Percentiles rank a stretch among this genome's conserved stretches.
Conservation (phyloP, 2,797 vertebrate species). For the Bradypus variegatus region DNA sequence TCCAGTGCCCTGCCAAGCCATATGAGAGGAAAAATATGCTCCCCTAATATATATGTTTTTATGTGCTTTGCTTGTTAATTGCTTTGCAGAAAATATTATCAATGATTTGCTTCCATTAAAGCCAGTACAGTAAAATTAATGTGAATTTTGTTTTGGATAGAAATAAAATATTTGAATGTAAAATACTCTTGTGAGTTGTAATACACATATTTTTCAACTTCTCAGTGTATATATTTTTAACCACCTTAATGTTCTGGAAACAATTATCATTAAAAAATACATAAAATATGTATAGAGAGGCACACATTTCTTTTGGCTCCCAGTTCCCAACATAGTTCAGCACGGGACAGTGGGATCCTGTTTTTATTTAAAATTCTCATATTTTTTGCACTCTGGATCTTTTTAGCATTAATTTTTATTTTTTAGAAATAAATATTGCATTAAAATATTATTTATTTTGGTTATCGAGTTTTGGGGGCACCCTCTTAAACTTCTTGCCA, state of each 20-base stretch:
- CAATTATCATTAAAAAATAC: neutral
- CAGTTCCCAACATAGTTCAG: neutral
- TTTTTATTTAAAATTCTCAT: neutral
- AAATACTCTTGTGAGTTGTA: neutral
- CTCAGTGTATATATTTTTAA: neutral
- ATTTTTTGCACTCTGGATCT: neutral
- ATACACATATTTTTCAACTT: neutral
- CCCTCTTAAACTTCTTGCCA: neutral
- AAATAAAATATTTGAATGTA: neutral
- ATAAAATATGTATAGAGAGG: neutral
- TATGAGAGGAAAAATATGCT: neutral
- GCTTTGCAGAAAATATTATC: neutral
- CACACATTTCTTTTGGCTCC: no score
- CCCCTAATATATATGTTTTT: neutral
- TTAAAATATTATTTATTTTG: neutral
- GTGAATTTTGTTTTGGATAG: neutral
- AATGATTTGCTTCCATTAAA: neutral
- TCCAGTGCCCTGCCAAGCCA: rapidly evolving
- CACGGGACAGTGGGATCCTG: rapidly evolving
- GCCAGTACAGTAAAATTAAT: neutral
- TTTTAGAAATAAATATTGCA: neutral
- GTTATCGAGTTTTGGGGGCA: neutral
- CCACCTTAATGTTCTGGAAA: neutral
- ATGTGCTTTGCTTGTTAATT: neutral
- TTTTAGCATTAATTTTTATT: neutral